These are phyloP conservation scores for Chondrosia reniformis DNA, from an alignment of 37 sponge, comb jelly and placozoan species.

Conservation along the genomic window DNA sequence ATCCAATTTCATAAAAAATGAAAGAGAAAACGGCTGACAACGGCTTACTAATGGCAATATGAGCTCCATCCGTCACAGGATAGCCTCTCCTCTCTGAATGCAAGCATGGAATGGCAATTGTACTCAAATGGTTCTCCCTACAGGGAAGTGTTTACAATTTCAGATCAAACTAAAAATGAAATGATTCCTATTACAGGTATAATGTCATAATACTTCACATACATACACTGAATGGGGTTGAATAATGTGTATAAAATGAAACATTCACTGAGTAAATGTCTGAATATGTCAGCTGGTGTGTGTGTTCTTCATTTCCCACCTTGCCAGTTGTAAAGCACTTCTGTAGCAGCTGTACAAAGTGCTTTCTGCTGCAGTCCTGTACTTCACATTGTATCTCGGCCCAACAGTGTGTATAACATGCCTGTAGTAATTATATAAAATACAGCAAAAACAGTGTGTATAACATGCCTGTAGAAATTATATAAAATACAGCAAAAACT, in stretches of 20 bases:
- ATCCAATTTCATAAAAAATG: too few relatives aligned
- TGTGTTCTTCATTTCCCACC: conserved; percentile 26
- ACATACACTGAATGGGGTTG: too few relatives aligned
- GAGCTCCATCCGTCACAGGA: conserved; percentile 81
- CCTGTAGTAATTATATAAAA: conserved; percentile 52
- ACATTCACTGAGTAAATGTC: neutral
- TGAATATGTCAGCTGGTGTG: neutral
- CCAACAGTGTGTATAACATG: conserved; percentile 92
- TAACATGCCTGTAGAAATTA: too few relatives aligned
- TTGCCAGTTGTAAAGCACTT: conserved; percentile 68
- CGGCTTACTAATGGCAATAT: conserved; percentile 75
- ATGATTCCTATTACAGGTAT: too few relatives aligned
- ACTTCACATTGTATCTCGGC: conserved; percentile 85
- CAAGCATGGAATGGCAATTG: conserved; percentile 66
- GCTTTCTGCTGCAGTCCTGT: conserved; percentile 89
- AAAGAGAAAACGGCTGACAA: neutral
- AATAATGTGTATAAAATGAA: too few relatives aligned
- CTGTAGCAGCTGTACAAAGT: conserved; percentile 89
- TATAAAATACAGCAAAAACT: too few relatives aligned
- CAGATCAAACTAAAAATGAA: too few relatives aligned
- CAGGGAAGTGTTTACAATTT: too few relatives aligned
- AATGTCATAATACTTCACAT: too few relatives aligned
- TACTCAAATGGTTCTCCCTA: conserved; percentile 50
- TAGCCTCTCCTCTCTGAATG: conserved; percentile 74
- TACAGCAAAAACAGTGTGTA: too few relatives aligned